phyloP scores from a whole-genome alignment of 2,797 vertebrate species.

The Cirrhinus mrigala region DNA sequence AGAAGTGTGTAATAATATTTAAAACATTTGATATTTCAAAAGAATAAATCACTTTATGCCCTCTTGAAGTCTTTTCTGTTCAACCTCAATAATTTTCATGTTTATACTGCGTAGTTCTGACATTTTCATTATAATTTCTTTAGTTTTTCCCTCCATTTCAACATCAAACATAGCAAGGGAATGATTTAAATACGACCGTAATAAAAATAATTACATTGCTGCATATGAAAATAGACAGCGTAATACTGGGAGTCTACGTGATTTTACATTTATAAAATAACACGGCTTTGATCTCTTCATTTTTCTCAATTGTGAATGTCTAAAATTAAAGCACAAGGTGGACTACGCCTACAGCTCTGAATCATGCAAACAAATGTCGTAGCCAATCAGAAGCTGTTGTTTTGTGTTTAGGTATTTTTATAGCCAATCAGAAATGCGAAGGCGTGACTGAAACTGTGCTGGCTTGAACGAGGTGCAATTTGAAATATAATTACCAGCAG shows the following conservation, averaged over 20 bases:
- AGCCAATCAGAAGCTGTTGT: conserved; percentile 8
- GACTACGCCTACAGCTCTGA: conserved; percentile 14
- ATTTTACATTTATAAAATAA: conserved; percentile 5
- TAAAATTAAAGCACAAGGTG: conserved; percentile 14
- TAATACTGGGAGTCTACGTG: neutral
- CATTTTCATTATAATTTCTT: neutral
- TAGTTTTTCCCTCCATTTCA: neutral
- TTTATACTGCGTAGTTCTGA: neutral
- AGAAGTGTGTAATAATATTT: conserved; percentile 2
- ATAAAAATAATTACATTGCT: neutral
- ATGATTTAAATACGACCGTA: neutral
- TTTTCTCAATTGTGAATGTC: conserved; percentile 17
- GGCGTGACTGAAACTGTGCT: neutral
- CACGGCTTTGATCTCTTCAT: neutral
- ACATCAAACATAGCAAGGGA: neutral
- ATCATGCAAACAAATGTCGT: neutral
- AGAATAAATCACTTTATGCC: neutral
- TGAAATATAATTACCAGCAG: conserved; percentile 6
- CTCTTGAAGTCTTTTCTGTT: neutral
- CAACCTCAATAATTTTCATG: neutral
- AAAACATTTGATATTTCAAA: neutral
- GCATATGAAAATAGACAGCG: neutral
- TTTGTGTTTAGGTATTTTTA: neutral
- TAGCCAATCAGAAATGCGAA: neutral
- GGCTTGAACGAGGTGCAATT: neutral